A percentile compares a stretch with the other conserved stretches of the same genome.
These are phyloP conservation scores for Hydractinia symbiolongicarpus DNA, from an alignment of 30 jellyfish, hydroid and myxozoan species.

Conservation along the genomic window DNA sequence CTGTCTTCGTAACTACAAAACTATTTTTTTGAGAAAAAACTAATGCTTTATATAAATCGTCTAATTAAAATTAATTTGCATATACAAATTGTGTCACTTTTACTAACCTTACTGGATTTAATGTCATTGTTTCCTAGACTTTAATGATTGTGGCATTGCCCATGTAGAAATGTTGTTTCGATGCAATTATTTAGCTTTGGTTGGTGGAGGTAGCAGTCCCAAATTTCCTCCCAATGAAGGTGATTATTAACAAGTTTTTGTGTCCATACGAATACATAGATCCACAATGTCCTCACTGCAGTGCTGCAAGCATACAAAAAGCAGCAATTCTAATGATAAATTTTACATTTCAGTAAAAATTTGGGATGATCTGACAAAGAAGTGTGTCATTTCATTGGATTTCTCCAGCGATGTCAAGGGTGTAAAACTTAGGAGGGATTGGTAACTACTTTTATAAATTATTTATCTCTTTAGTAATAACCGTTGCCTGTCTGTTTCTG, in stretches of 20 bases:
- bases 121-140: conserved; percentile 39
- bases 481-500: too few relatives aligned
- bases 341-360: conserved; percentile 49
- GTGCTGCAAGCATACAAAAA: not conserved
- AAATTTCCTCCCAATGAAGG: conserved; percentile 98
- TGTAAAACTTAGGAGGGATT: conserved; percentile 79
- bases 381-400: conserved; percentile 73
- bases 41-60: not conserved
- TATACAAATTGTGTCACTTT: not conserved
- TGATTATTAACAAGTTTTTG: not conserved
- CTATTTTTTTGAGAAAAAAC: not conserved
- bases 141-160: conserved; percentile 91
- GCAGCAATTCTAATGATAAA: not conserved
- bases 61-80: not conserved
- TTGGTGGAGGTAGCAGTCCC: conserved; percentile 96
- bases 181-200: conserved; percentile 84
- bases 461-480: too few relatives aligned
- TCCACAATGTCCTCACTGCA: not conserved
- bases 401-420: conserved; percentile 93
- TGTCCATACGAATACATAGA: not conserved
- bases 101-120: not conserved
- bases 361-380: conserved; percentile 96
- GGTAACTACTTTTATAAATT: conserved; percentile 33
- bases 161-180: conserved; percentile 93
- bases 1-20: too few relatives aligned